Conservation (phyloP, 92 coral and sea anemone species). For the Siderastrea radians region DNA sequence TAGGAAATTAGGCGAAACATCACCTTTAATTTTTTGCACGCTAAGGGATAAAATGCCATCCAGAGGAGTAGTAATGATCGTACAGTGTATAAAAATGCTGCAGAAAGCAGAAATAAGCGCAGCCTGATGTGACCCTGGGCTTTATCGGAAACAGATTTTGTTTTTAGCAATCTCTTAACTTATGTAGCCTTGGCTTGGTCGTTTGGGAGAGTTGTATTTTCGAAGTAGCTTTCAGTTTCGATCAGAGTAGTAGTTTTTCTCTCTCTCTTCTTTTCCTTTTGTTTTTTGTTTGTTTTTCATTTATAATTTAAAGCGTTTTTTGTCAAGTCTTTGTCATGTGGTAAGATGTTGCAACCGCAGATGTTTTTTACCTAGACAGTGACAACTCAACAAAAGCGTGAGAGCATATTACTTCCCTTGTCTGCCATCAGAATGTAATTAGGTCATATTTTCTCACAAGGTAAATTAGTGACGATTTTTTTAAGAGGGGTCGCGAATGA, state of each 20-base stretch:
- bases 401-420: background rate
- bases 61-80: no score
- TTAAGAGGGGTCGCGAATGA: background rate
- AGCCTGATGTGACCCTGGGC: background rate
- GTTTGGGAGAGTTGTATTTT: background rate
- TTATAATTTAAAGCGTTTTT: constrained; percentile 3
- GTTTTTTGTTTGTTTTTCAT: background rate
- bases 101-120: no score
- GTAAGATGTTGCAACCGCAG: constrained; percentile 2
- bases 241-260: background rate
- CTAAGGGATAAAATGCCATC: no score
- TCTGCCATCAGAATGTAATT: background rate
- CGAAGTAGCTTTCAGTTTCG: background rate
- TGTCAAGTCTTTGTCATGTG: background rate
- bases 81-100: no score
- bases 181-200: no score
- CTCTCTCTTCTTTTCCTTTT: no score
- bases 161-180: no score
- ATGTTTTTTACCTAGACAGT: background rate
- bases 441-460: background rate
- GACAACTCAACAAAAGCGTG: background rate
- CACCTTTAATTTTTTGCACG: no score
- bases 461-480: background rate
- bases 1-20: no score
- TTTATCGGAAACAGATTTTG: background rate